A percentile compares a stretch with the other conserved stretches of the same genome.
These are phyloP conservation scores for Ivindomyrus marchei DNA, from an alignment of 2,113 vertebrate species.

Conservation along the genomic window DNA sequence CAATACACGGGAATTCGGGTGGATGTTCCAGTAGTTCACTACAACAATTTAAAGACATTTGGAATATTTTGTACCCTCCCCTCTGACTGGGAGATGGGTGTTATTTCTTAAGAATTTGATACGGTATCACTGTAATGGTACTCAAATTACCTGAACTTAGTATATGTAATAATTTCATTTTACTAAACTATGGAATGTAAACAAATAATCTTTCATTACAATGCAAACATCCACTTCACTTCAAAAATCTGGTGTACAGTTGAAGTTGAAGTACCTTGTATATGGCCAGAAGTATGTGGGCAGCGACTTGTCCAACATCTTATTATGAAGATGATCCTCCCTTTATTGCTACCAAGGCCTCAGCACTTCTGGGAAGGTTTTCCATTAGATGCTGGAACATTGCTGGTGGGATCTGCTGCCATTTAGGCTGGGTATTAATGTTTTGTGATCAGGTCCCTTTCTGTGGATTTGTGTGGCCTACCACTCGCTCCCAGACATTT, in stretches of 20 bases:
- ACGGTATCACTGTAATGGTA: not conserved
- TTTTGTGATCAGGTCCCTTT: not conserved
- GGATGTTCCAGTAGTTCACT: not conserved
- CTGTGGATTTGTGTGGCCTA: not conserved
- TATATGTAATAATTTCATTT: not conserved
- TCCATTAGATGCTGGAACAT: not conserved
- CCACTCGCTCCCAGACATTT: not conserved
- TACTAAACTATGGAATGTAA: not conserved
- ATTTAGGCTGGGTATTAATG: not conserved
- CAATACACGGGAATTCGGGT: not conserved
- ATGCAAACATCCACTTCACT: not conserved
- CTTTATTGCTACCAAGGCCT: not conserved
- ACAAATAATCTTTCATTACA: not conserved
- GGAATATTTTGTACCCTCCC: not conserved
- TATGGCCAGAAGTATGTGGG: not conserved
- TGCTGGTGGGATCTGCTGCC: not conserved
- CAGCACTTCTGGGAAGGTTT: not conserved
- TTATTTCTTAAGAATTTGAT: not conserved
- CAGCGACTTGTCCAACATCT: not conserved
- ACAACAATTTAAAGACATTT: not conserved
- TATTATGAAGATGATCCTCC: not conserved
- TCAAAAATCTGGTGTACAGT: not conserved
- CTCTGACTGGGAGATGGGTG: not conserved
- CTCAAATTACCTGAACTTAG: not conserved
- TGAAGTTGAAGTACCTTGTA: not conserved